These are phyloP conservation scores for Archips crataeganus DNA, from an alignment of 2,888 invertebrate species.

Conservation along the genomic window DNA sequence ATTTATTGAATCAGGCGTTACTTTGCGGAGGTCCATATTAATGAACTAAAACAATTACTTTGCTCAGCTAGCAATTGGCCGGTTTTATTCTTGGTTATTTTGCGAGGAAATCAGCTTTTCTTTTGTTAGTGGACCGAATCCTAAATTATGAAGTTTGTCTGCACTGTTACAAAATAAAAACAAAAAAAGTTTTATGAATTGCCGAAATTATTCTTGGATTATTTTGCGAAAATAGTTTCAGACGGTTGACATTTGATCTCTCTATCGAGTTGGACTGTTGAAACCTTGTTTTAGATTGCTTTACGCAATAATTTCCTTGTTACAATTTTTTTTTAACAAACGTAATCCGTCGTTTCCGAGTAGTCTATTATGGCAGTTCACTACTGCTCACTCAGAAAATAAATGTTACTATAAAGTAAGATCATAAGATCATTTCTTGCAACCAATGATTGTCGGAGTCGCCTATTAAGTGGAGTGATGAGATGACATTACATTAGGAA, in stretches of 20 bases:
- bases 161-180: conserved; percentile 2
- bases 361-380: neutral
- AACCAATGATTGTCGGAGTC: too few relatives aligned
- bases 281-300: neutral
- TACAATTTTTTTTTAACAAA: neutral
- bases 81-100: too few relatives aligned
- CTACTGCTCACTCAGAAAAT: neutral
- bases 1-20: too few relatives aligned
- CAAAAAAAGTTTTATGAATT: neutral
- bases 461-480: too few relatives aligned
- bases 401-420: too few relatives aligned
- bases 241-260: conserved; percentile 9
- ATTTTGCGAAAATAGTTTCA: conserved; percentile 11
- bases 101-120: too few relatives aligned
- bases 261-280: neutral
- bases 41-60: too few relatives aligned
- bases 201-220: neutral
- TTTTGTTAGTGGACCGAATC: neutral
- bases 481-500: too few relatives aligned
- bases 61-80: too few relatives aligned
- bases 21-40: too few relatives aligned
- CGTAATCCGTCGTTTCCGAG: neutral
- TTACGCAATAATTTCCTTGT: neutral
- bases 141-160: neutral
- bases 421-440: too few relatives aligned